phyloP scores from a whole-genome alignment of 2,113 vertebrate species.

The Rhinoderma darwinii region DNA sequence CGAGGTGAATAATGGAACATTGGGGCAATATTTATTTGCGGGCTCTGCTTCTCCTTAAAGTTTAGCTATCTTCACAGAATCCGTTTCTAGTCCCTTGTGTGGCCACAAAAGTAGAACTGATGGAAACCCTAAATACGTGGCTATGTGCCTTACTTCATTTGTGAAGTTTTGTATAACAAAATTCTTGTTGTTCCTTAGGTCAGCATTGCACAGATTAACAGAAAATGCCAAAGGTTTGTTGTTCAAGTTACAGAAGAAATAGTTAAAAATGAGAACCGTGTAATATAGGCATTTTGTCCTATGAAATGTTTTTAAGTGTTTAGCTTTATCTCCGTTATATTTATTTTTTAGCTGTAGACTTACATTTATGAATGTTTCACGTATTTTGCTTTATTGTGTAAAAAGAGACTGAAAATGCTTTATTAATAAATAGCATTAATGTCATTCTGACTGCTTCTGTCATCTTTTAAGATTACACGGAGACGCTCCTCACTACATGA shows the following conservation, averaged over 20 bases:
- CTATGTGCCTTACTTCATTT: slow-evolving; percentile 1
- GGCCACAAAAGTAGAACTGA: not conserved
- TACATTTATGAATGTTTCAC: slow-evolving; percentile 76
- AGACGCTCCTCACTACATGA: not conserved
- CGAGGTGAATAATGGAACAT: no score
- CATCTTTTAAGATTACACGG: slow-evolving; percentile 74
- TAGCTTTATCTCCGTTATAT: slow-evolving; percentile 75
- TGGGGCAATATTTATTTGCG: not conserved
- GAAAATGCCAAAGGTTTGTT: slow-evolving; percentile 46
- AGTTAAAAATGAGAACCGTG: not conserved
- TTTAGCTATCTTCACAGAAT: not conserved
- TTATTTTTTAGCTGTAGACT: slow-evolving; percentile 76
- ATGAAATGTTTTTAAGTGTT: slow-evolving; percentile 63
- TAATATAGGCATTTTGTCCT: slow-evolving; percentile 4
- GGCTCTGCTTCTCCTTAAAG: not conserved
- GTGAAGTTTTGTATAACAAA: not conserved
- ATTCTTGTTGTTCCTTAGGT: not conserved
- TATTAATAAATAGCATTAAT: slow-evolving; percentile 81
- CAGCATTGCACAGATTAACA: slow-evolving; percentile 17
- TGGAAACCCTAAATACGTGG: not conserved
- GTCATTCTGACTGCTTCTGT: slow-evolving; percentile 79
- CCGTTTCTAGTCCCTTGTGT: not conserved
- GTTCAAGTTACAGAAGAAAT: not conserved
- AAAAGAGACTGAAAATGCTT: slow-evolving; percentile 77
- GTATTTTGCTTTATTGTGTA: slow-evolving; percentile 70